These are phyloP conservation scores for Danio tinwini DNA, from an alignment of 2,797 vertebrate species.

Conservation along the genomic window DNA sequence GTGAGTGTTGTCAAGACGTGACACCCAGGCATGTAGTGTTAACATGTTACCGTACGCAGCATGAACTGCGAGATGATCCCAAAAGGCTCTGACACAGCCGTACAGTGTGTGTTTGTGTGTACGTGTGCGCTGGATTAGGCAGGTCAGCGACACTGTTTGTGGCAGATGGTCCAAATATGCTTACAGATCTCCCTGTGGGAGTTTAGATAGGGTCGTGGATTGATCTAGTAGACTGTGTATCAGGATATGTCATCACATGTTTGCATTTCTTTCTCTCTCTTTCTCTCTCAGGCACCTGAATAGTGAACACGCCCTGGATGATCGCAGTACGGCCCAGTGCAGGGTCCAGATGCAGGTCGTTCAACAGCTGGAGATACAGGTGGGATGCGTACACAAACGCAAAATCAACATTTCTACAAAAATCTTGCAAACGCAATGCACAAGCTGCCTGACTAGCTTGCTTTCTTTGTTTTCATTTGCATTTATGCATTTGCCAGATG, in stretches of 20 bases:
- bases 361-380: constrained; percentile 99
- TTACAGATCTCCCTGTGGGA: constrained; percentile 56
- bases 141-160: constrained; percentile 46
- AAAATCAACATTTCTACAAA: constrained; percentile 34
- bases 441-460: background rate
- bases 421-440: constrained; percentile 26
- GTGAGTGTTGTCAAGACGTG: constrained; percentile 44
- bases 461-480: constrained; percentile 4
- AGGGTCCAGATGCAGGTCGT: constrained; percentile 99
- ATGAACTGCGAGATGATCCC: constrained; percentile 47
- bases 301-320: constrained; percentile 96
- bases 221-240: constrained; percentile 33
- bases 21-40: constrained; percentile 39
- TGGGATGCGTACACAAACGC: constrained; percentile 65
- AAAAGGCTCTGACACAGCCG: constrained; percentile 34
- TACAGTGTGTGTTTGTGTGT: constrained; percentile 39
- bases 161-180: constrained; percentile 59
- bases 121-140: constrained; percentile 3
- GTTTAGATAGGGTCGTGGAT: constrained; percentile 43
- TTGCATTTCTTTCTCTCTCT: constrained; percentile 34
- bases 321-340: constrained; percentile 98
- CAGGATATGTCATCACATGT: constrained; percentile 40
- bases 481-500: background rate
- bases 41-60: constrained; percentile 53
- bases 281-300: constrained; percentile 90